A percentile compares a stretch with the other conserved stretches of the same genome.
Conservation (phyloP, 1,140 invertebrate species). For the Helicoverpa zea region DNA sequence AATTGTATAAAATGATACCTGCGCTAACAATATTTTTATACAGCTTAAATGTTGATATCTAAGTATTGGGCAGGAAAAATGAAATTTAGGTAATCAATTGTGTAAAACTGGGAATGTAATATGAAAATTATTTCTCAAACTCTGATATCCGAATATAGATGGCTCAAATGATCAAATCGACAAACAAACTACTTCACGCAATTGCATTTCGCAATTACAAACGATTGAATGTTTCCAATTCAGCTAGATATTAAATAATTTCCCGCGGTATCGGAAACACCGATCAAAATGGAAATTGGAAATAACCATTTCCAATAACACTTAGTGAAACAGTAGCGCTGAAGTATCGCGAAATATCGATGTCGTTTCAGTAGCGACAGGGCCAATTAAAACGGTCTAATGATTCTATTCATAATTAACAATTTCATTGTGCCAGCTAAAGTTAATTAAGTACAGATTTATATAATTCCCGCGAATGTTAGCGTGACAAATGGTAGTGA, state of each 20-base stretch:
- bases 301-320: conserved; percentile 6
- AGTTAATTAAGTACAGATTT: conserved; percentile 13
- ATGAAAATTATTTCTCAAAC: too few relatives aligned
- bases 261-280: neutral
- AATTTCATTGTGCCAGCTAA: neutral
- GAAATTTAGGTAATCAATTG: too few relatives aligned
- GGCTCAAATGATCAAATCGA: neutral
- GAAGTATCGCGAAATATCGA: neutral
- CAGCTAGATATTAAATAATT: neutral
- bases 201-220: conserved; percentile 1
- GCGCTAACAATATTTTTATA: too few relatives aligned
- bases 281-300: neutral
- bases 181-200: neutral
- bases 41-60: too few relatives aligned
- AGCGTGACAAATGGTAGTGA: neutral
- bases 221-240: conserved; percentile 14
- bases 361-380: neutral
- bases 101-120: too few relatives aligned
- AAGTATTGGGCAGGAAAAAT: too few relatives aligned
- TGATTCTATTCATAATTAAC: conserved; percentile 32
- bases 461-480: neutral
- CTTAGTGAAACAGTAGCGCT: neutral
- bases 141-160: too few relatives aligned
- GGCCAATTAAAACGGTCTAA: conserved; percentile 20
- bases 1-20: too few relatives aligned